These are phyloP conservation scores for Halichoerus grypus DNA, from an alignment of 2,113 vertebrate genomes.

Conservation along the genomic window DNA sequence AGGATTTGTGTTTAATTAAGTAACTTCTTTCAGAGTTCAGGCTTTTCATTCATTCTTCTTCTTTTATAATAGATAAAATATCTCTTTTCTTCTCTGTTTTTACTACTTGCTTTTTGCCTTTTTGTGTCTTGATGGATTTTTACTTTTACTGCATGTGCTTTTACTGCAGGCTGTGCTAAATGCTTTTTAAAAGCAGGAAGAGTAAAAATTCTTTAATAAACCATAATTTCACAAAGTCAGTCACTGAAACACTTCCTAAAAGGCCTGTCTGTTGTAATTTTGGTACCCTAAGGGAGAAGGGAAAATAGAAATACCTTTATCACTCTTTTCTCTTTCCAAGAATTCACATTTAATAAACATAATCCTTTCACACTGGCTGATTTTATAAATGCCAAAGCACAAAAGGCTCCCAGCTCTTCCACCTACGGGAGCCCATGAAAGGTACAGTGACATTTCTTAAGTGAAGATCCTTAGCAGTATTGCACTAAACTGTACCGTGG, in stretches of 20 bases:
- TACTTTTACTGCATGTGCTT: neutral
- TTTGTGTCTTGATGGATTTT: neutral
- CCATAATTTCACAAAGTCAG: conserved; percentile 20
- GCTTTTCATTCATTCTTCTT: neutral
- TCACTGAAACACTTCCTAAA: neutral
- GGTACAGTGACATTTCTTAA: neutral
- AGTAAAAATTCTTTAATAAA: conserved; percentile 46
- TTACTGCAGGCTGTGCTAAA: neutral
- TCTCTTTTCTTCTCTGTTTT: neutral
- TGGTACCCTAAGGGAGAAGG: neutral
- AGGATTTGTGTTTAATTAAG: neutral
- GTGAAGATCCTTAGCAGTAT: neutral
- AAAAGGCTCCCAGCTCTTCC: neutral
- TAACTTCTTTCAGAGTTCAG: neutral
- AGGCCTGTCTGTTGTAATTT: neutral
- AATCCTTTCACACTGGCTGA: neutral
- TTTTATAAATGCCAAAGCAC: neutral
- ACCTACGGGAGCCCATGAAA: neutral
- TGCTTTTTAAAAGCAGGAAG: conserved; percentile 24
- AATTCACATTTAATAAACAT: neutral
- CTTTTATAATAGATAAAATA: neutral
- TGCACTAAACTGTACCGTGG: neutral
- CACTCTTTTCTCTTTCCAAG: neutral
- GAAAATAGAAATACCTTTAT: neutral
- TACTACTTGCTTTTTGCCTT: neutral